Evolutionary conservation across 2,888 invertebrate species (phyloP).

Genomic region (Pollenia griseotomentosa): DNA sequence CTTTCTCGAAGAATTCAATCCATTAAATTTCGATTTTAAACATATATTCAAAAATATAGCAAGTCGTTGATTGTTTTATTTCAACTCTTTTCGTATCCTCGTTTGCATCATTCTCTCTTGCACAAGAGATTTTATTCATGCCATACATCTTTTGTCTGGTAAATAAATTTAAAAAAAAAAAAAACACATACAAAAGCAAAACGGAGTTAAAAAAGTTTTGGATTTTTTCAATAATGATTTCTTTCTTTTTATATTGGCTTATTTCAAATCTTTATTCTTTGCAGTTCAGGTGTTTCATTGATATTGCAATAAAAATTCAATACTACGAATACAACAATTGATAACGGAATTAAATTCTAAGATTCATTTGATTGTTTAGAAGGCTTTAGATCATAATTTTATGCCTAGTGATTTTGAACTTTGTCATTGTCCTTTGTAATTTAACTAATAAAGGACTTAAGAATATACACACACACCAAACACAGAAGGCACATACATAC

Average conservation of each 20-base stretch:
- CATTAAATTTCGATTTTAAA: no score
- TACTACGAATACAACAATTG: conserved; percentile 8
- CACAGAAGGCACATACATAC: neutral
- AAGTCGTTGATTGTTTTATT: conserved; percentile 26
- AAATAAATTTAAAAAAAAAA: conserved; percentile 11
- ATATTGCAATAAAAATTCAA: conserved; percentile 6
- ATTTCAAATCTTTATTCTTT: conserved; percentile 31
- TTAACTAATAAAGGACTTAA: conserved; percentile 17
- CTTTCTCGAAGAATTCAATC: no score
- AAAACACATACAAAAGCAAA: neutral
- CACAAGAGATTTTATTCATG: conserved; percentile 19
- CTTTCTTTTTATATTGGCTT: neutral
- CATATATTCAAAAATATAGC: neutral
- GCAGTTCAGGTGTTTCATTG: conserved; percentile 34
- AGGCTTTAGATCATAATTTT: conserved; percentile 12
- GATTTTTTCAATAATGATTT: conserved; percentile 18
- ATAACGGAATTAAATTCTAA: conserved; percentile 4
- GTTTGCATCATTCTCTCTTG: neutral
- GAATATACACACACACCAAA: neutral
- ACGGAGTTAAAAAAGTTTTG: conserved; percentile 13
- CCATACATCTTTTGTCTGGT: conserved; percentile 23
- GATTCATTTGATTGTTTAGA: neutral
- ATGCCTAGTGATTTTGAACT: conserved; percentile 27
- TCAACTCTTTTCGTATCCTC: neutral
- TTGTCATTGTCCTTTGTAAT: conserved; percentile 34